Evolutionary conservation across 1,140 invertebrate species (phyloP).

Genomic region (Drosophila auraria): DNA sequence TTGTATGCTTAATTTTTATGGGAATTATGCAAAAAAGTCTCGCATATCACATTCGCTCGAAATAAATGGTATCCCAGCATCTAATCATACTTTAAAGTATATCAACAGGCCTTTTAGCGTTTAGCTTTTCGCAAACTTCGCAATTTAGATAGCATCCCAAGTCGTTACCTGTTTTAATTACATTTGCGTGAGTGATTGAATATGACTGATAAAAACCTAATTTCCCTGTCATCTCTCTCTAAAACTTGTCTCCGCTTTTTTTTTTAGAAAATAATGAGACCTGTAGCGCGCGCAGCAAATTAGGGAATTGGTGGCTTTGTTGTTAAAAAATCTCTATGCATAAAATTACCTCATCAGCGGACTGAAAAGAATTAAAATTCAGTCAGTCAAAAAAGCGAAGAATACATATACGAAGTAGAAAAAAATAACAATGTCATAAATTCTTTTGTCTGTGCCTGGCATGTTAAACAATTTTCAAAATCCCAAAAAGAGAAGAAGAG

Average conservation of each 20-base stretch:
- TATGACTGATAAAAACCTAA: constrained; percentile 49
- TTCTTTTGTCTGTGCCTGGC: constrained; percentile 77
- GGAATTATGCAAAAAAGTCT: constrained; percentile 28
- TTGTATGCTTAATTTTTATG: constrained; percentile 43
- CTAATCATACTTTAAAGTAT: constrained; percentile 32
- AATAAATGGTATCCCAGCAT: background rate
- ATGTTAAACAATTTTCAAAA: constrained; percentile 74
- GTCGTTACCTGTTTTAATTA: constrained; percentile 55
- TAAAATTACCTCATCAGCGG: constrained; percentile 81
- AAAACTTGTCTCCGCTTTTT: constrained; percentile 10
- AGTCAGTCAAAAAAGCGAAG: constrained; percentile 46
- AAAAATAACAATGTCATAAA: constrained; percentile 70
- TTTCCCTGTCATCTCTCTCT: constrained; percentile 54
- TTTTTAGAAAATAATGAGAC: constrained; percentile 56
- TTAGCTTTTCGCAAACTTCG: background rate
- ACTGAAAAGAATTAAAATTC: constrained; percentile 75
- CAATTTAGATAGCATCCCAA: constrained; percentile 25
- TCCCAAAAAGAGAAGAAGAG: constrained; percentile 53
- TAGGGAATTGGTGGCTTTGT: constrained; percentile 54
- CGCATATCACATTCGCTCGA: background rate
- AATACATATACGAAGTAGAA: constrained; percentile 23
- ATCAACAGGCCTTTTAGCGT: constrained; percentile 7
- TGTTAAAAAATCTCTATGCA: constrained; percentile 61
- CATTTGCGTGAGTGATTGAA: constrained; percentile 47
- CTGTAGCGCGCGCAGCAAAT: constrained; percentile 48